phyloP scores from a whole-genome alignment of 1,140 invertebrate genomes.

The Trinorchestia longiramus region DNA sequence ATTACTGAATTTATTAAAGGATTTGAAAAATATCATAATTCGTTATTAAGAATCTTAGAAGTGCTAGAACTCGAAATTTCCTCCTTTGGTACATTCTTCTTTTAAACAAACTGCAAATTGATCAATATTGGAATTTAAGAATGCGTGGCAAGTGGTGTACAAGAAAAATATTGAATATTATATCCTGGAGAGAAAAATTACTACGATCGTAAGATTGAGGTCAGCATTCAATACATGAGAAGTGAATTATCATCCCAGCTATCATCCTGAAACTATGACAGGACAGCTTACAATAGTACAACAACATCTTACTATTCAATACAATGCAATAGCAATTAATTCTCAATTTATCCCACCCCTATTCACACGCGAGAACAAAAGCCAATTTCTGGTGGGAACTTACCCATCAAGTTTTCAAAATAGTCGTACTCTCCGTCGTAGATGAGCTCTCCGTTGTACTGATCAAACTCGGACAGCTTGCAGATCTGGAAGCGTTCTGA shows the following conservation, averaged over 20 bases:
- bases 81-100: no score
- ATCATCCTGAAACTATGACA: no score
- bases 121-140: no score
- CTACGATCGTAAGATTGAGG: background rate
- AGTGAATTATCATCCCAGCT: no score
- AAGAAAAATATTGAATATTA: no score
- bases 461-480: constrained; percentile 85
- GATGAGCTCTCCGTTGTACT: constrained; percentile 86
- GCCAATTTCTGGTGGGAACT: constrained; percentile 74
- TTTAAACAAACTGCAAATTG: no score
- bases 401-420: constrained; percentile 91
- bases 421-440: constrained; percentile 92
- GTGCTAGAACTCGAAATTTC: no score
- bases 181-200: background rate
- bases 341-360: background rate
- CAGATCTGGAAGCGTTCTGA: constrained; percentile 86
- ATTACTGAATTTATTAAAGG: background rate
- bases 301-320: background rate
- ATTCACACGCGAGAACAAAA: background rate
- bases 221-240: no score
- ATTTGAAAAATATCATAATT: background rate
- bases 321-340: background rate
- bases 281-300: background rate
- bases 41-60: background rate
- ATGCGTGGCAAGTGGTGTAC: no score